Evolutionary conservation across 2,797 vertebrate genomes (phyloP).

Genomic region (Masticophis lateralis): DNA sequence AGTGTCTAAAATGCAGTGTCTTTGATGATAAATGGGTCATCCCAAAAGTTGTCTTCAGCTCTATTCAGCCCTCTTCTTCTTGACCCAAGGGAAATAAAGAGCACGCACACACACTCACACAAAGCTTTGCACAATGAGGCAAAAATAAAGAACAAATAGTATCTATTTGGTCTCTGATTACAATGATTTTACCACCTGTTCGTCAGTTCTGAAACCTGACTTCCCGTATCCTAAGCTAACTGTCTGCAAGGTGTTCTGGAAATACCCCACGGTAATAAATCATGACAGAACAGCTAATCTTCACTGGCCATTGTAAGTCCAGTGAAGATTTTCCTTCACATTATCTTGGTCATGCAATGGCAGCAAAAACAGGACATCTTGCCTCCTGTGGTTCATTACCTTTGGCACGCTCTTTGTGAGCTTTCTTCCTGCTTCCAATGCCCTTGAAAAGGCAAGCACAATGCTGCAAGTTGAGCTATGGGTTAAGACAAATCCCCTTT

Average conservation of each 20-base stretch:
- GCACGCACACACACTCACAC: background rate
- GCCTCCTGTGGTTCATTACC: background rate
- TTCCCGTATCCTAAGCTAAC: conserved; percentile 59
- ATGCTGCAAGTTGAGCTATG: background rate
- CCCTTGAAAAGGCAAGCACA: background rate
- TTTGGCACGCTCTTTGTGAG: background rate
- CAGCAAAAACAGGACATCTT: background rate
- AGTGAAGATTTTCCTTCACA: background rate
- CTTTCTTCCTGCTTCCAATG: background rate
- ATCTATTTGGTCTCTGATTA: conserved; percentile 47
- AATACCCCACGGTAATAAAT: conserved; percentile 53
- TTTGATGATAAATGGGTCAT: conserved; percentile 43
- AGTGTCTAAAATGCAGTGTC: conserved; percentile 29
- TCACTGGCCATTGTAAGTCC: background rate
- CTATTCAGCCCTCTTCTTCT: conserved; percentile 39
- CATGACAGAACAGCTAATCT: conserved; percentile 35
- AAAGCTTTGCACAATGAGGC: conserved; percentile 57
- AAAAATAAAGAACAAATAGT: conserved; percentile 60
- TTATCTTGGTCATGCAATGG: background rate
- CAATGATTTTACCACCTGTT: conserved; percentile 56
- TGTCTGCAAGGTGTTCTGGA: conserved; percentile 58
- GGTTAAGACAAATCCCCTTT: background rate
- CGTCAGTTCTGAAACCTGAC: conserved; percentile 69
- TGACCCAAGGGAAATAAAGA: conserved; percentile 50
- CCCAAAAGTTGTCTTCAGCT: conserved; percentile 46